Evolutionary conservation across 2,888 invertebrate species (phyloP), one percentile per base, ranked within the genome.

Genomic region (Ornithoptera alexandrae): DNA sequence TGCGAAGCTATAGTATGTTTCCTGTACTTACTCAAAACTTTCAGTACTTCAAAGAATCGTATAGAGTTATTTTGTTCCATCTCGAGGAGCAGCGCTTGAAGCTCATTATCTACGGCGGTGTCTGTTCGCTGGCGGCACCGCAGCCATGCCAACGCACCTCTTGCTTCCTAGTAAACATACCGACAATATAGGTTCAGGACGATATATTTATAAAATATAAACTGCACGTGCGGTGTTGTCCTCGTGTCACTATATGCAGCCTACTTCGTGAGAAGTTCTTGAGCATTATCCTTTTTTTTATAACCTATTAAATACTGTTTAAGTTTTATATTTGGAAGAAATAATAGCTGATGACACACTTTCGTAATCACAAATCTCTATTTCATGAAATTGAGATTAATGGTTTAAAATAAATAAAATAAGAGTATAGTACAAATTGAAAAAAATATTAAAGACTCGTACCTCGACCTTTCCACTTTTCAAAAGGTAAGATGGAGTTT

Each of bases 391-490:
- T 46, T 4, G 12, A 46, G 15, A 1, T 46, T 10, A 39, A 10
- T 39, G 1, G 39, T 10, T 39, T 30, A 30, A 30, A 30, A 30
- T 30, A 30, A 30, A 30, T 30, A 30, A 30, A 30, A 30, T 3
- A 30, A 30, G 30, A 30, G 4, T 24, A 24, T 24, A 39, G 10
- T 39, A 7, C 10, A 39, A 39, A 10, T 8, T 7, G 46, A 2
- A 46, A 46, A 46, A 15, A 46, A 15, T 5, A 30, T 46, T 46
- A 46, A 15, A 46, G 15, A 15, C 15, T 46, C 84, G 79, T 53
- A 92, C 92, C 84, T 92, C 90, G 46, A 88, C 83, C 71, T 90
- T 88, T 0, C 92, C 92, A 63, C 82, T 78, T 78, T 91, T 92
- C 69, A 92, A 73, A 65, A 92, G 75, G 74, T 84, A 92, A 12